Percentiles rank a stretch among this genome's conserved stretches.
Conservation (phyloP, 1,140 invertebrate genomes). For the Macrobrachium rosenbergii region DNA sequence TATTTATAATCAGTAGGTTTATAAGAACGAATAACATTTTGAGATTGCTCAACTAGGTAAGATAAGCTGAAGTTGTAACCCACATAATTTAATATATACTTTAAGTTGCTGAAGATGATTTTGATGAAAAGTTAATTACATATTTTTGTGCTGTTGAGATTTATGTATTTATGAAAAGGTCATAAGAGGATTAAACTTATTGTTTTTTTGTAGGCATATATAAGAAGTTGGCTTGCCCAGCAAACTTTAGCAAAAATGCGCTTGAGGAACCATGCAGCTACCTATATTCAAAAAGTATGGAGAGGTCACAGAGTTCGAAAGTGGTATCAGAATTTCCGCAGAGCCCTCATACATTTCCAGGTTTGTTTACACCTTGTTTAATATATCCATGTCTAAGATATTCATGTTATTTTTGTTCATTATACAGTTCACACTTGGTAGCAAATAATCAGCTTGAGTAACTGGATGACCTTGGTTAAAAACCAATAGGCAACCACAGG, state of each 20-base stretch:
- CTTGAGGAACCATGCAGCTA: conserved; percentile 76
- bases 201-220: conserved; percentile 74
- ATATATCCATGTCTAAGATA: conserved; percentile 70
- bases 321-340: conserved; percentile 78
- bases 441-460: too few relatives aligned
- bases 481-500: too few relatives aligned
- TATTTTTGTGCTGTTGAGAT: background rate
- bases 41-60: background rate
- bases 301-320: conserved; percentile 77
- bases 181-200: background rate
- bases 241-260: conserved; percentile 69
- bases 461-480: too few relatives aligned
- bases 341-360: conserved; percentile 79
- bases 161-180: background rate
- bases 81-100: background rate
- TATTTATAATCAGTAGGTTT: too few relatives aligned
- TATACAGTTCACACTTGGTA: too few relatives aligned
- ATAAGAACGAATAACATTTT: background rate
- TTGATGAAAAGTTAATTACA: too few relatives aligned
- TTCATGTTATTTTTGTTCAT: background rate
- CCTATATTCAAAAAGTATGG: conserved; percentile 84
- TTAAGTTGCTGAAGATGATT: background rate
- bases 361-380: conserved; percentile 78
- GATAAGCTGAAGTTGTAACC: too few relatives aligned
- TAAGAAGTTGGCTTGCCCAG: conserved; percentile 76